Evolutionary conservation across 2,888 invertebrate genomes (phyloP).

Genomic region (Hoplodrina ambigua): DNA sequence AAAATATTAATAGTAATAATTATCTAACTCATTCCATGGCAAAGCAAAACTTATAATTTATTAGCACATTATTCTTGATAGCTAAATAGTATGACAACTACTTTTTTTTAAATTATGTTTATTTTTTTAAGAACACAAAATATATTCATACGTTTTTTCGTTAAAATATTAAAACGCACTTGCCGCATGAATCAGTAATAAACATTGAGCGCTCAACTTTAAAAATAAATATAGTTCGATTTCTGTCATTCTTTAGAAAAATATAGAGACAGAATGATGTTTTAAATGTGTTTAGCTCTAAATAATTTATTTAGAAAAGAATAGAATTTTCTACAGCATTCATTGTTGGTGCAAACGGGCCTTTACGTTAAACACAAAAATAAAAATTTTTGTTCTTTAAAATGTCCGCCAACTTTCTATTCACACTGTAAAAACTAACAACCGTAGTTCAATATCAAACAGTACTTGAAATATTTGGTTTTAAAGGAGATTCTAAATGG

Average conservation of each 20-base stretch:
- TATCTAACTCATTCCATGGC: slow-evolving; percentile 23
- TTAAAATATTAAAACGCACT: no score
- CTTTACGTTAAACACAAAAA: no score
- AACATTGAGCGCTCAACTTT: no score
- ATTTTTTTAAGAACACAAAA: background rate
- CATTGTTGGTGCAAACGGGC: no score
- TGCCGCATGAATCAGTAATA: no score
- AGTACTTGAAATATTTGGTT: slow-evolving; percentile 4
- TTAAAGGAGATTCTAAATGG: background rate
- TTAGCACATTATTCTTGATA: slow-evolving; percentile 23
- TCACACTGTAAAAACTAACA: slow-evolving; percentile 9
- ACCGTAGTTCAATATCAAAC: slow-evolving; percentile 26
- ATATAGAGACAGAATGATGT: background rate
- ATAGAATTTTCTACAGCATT: no score
- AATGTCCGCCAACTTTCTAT: background rate
- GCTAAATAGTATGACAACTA: slow-evolving; percentile 4
- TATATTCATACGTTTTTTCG: no score
- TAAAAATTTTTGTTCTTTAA: no score
- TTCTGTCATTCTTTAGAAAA: no score
- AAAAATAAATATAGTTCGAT: no score
- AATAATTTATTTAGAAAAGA: background rate
- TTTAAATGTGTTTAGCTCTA: background rate
- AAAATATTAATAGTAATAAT: slow-evolving; percentile 28
- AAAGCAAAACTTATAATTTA: slow-evolving; percentile 19
- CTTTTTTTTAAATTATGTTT: background rate